phyloP scores from a whole-genome alignment of 2,113 vertebrate genomes.

The Carlito syrichta region DNA sequence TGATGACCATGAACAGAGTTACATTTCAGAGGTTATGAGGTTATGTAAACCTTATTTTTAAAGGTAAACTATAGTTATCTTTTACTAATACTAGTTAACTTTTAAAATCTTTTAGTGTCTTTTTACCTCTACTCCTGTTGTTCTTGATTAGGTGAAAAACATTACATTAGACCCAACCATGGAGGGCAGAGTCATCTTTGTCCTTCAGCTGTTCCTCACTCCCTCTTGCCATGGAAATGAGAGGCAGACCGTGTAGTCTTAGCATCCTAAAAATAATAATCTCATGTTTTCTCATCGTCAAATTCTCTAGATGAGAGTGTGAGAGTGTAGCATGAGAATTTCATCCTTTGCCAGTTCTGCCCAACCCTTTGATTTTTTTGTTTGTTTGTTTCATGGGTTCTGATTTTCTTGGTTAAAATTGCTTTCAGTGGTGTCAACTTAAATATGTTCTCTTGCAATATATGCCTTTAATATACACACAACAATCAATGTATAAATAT shows the following conservation, averaged over 20 bases:
- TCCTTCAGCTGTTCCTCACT: not conserved
- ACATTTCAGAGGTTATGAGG: not conserved
- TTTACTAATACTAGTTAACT: not conserved
- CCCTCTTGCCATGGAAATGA: not conserved
- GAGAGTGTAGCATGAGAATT: not conserved
- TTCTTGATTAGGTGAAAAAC: not conserved
- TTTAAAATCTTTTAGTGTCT: not conserved
- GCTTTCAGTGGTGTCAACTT: not conserved
- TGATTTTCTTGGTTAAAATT: slow-evolving; percentile 1
- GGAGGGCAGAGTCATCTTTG: no score
- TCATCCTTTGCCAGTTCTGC: not conserved
- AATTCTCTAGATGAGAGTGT: not conserved
- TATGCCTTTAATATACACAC: not conserved
- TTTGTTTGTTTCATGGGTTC: not conserved
- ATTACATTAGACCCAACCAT: not conserved
- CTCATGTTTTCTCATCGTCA: not conserved
- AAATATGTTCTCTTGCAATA: not conserved
- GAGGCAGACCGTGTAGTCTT: not conserved
- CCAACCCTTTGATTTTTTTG: not conserved
- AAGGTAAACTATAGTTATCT: not conserved
- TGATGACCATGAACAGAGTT: not conserved
- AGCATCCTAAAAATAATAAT: not conserved
- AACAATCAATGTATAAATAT: not conserved
- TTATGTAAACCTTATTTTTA: not conserved
- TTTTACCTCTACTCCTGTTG: not conserved